phyloP scores from a whole-genome alignment of 1,140 invertebrate species.

The Ceratina australensis region DNA sequence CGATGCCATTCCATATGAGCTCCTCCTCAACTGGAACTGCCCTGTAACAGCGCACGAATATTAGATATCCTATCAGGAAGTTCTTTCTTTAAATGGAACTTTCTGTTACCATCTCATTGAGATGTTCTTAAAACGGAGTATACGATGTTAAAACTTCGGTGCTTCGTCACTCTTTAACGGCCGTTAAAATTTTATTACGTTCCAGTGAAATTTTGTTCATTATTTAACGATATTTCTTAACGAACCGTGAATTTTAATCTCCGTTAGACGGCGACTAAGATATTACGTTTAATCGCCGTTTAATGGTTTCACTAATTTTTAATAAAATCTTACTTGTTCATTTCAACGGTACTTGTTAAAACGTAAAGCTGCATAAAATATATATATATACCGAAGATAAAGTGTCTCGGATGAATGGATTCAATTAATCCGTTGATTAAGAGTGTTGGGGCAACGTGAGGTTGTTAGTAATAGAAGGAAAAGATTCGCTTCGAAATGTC shows the following conservation, averaged over 20 bases:
- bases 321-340: background rate
- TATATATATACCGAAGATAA: too few relatives aligned
- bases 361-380: background rate
- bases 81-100: too few relatives aligned
- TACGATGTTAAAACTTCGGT: background rate
- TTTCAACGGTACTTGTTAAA: background rate
- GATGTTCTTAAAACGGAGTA: too few relatives aligned
- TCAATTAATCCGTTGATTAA: background rate
- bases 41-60: conserved; percentile 61
- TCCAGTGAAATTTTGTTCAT: too few relatives aligned
- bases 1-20: conserved; percentile 79
- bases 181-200: too few relatives aligned
- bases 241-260: background rate
- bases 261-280: background rate
- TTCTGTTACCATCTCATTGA: background rate
- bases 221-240: background rate
- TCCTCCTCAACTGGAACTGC: conserved; percentile 67
- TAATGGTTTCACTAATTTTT: background rate
- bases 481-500: background rate
- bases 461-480: background rate
- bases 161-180: background rate
- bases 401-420: background rate
- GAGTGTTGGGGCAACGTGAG: background rate
- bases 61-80: too few relatives aligned
- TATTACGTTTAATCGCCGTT: background rate